A percentile compares a stretch with the other conserved stretches of the same genome.
phyloP scores from a whole-genome alignment of 2,888 invertebrate species.

The Labia minor region DNA sequence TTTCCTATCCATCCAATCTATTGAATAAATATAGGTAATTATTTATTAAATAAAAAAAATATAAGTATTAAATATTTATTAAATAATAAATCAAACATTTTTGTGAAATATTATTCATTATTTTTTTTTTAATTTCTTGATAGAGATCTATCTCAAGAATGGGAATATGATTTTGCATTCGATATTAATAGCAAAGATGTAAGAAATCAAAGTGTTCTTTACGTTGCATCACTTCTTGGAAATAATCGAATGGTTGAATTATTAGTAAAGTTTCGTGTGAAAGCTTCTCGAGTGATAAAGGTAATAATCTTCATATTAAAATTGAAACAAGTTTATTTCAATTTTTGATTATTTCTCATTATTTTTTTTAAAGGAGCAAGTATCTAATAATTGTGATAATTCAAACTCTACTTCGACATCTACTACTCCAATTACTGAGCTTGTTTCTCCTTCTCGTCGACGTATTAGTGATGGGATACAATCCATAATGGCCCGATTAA shows the following conservation, averaged over 20 bases:
- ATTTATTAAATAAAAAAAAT: slow-evolving; percentile 16
- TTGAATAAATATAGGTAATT: slow-evolving; percentile 47
- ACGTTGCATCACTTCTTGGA: slow-evolving; percentile 76
- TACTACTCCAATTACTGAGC: slow-evolving; percentile 35
- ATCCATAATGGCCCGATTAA: slow-evolving; percentile 73
- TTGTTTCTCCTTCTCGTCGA: slow-evolving; percentile 45
- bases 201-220: slow-evolving; percentile 80
- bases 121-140: slow-evolving; percentile 27
- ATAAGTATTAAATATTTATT: slow-evolving; percentile 17
- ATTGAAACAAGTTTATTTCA: too few relatives aligned
- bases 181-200: slow-evolving; percentile 86
- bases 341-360: background rate
- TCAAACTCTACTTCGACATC: slow-evolving; percentile 27
- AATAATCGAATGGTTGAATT: slow-evolving; percentile 67
- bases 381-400: background rate
- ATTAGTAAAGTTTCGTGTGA: slow-evolving; percentile 59
- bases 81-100: too few relatives aligned
- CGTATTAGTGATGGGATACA: slow-evolving; percentile 81
- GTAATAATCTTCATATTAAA: too few relatives aligned
- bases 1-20: slow-evolving; percentile 64
- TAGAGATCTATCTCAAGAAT: slow-evolving; percentile 60
- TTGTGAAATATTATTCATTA: background rate
- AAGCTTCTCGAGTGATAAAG: slow-evolving; percentile 40
- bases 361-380: background rate
- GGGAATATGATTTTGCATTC: slow-evolving; percentile 80